phyloP scores from a whole-genome alignment of 1,140 invertebrate genomes.

The Lethrus apterus region DNA sequence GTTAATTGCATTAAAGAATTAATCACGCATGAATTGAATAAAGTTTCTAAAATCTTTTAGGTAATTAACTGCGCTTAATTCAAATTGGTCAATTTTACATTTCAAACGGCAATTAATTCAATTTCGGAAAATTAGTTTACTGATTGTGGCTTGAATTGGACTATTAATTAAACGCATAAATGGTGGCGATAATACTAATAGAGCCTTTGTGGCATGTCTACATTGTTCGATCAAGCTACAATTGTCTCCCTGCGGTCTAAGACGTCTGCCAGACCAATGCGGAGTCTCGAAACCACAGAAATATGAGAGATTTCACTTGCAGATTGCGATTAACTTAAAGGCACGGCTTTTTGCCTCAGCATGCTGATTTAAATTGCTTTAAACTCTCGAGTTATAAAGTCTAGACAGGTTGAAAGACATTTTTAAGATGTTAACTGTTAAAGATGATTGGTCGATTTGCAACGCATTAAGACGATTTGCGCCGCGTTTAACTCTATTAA shows the following conservation, averaged over 20 bases:
- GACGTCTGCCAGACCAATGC: constrained; percentile 12
- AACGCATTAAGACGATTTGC: too few relatives aligned
- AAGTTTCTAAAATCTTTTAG: neutral
- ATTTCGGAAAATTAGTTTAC: too few relatives aligned
- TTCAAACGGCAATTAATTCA: too few relatives aligned
- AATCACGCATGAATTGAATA: neutral
- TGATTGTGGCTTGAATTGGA: too few relatives aligned
- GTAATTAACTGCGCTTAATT: neutral
- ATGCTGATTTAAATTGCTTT: constrained; percentile 21
- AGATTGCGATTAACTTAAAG: constrained; percentile 21
- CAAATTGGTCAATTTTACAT: neutral
- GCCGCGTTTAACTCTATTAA: too few relatives aligned
- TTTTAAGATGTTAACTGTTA: too few relatives aligned
- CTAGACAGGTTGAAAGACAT: constrained; percentile 17
- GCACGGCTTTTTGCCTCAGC: constrained; percentile 17
- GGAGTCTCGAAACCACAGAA: constrained; percentile 3
- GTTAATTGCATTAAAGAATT: too few relatives aligned
- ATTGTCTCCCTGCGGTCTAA: constrained; percentile 20
- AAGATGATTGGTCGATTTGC: too few relatives aligned
- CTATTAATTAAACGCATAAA: constrained; percentile 18
- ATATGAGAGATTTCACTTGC: constrained; percentile 23
- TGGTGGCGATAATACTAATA: constrained; percentile 13
- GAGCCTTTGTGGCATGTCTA: constrained; percentile 12
- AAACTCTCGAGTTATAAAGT: constrained; percentile 16
- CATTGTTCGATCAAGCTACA: constrained; percentile 24